Conservation (phyloP, 2,888 invertebrate genomes). For the Xestia xanthographa region DNA sequence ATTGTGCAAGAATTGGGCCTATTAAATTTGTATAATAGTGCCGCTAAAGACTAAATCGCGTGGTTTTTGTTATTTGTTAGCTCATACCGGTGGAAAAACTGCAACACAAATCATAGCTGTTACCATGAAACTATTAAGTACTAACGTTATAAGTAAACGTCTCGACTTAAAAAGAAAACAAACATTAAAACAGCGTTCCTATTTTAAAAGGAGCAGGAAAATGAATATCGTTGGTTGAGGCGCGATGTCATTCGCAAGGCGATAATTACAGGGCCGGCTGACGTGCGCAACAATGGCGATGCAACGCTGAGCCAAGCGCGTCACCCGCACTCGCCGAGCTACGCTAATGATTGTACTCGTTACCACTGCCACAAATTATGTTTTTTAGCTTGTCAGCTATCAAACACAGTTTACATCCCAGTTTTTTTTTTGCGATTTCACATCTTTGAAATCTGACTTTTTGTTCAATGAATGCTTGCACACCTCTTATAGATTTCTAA, state of each 20-base stretch:
- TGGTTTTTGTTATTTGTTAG: conserved; percentile 59
- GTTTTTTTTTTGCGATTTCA: conserved; percentile 12
- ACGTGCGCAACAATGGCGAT: conserved; percentile 70
- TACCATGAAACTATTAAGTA: not conserved
- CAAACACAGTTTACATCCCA: conserved; percentile 38
- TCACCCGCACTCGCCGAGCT: conserved; percentile 70
- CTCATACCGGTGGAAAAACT: conserved; percentile 35
- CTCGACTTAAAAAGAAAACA: conserved; percentile 13
- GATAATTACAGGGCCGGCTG: conserved; percentile 78
- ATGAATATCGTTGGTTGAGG: conserved; percentile 38
- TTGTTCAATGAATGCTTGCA: not conserved
- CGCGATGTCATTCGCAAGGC: conserved; percentile 75
- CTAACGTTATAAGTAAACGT: not conserved
- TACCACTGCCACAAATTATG: conserved; percentile 56
- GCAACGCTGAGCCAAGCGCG: conserved; percentile 53
- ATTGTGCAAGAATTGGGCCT: conserved; percentile 50
- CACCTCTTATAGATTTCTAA: not conserved
- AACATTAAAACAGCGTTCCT: conserved; percentile 5
- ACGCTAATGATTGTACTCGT: conserved; percentile 69
- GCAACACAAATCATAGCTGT: conserved; percentile 21
- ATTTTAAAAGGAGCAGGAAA: conserved; percentile 37
- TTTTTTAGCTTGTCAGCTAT: conserved; percentile 31
- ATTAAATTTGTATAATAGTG: conserved; percentile 55
- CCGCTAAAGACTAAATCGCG: conserved; percentile 63
- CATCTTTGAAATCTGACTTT: not conserved